Evolutionary conservation across 2,888 invertebrate species (phyloP).

Genomic region (Rugalucina vietnamica): DNA sequence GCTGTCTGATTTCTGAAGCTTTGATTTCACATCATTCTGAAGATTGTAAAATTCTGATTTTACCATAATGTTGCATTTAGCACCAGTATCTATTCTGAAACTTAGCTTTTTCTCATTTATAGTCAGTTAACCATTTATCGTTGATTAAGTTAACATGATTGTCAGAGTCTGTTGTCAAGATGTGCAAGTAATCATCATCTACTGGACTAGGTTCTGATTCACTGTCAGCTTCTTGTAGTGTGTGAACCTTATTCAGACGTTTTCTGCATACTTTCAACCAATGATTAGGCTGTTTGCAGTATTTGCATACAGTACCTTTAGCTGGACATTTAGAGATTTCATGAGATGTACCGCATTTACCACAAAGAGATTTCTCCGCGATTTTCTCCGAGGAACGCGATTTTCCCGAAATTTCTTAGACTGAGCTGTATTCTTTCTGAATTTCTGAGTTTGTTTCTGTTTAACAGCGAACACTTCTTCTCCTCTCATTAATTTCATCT

Average conservation of each 20-base stretch:
- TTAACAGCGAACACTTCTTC: slow-evolving; percentile 12
- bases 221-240: not conserved
- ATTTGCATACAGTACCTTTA: not conserved
- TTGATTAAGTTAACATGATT: not conserved
- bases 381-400: not conserved
- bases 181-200: not conserved
- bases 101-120: not conserved
- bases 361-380: not conserved
- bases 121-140: not conserved
- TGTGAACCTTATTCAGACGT: not conserved
- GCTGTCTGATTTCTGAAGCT: not conserved
- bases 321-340: not conserved
- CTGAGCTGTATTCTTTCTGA: not conserved
- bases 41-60: slow-evolving; percentile 17
- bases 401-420: not conserved
- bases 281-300: slow-evolving; percentile 3
- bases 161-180: not conserved
- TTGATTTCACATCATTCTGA: not conserved
- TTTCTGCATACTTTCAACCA: not conserved
- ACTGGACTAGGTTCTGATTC: not conserved
- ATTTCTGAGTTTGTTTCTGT: not conserved
- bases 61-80: slow-evolving; percentile 40
- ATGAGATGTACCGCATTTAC: not conserved
- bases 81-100: slow-evolving; percentile 10
- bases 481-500: slow-evolving; percentile 48